Evolutionary conservation across 2,113 vertebrate genomes (phyloP).

Genomic region (Aphelocoma coerulescens): DNA sequence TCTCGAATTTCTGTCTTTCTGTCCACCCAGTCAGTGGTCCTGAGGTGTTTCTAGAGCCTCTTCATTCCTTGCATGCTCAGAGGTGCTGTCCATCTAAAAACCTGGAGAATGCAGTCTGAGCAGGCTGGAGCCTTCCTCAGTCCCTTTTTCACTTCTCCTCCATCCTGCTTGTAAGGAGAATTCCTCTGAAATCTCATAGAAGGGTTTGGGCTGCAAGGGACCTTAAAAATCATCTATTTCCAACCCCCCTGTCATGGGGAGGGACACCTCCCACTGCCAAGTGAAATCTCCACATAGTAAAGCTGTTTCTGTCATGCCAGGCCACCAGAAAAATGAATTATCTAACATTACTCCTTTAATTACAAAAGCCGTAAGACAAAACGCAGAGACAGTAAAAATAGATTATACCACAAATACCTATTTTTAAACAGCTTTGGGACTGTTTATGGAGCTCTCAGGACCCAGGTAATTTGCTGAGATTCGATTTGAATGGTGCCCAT

Average conservation of each 20-base stretch:
- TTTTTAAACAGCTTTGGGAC: slow-evolving; percentile 44
- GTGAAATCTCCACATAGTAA: neutral
- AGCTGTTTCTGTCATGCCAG: neutral
- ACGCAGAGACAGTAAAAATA: slow-evolving; percentile 47
- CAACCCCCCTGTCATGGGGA: neutral
- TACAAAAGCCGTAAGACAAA: slow-evolving; percentile 64
- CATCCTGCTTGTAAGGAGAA: neutral
- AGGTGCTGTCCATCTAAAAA: neutral
- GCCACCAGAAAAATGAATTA: slow-evolving; percentile 17
- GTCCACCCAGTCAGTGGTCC: neutral
- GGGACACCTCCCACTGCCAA: neutral
- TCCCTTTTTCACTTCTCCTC: neutral
- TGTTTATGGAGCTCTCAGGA: slow-evolving; percentile 48
- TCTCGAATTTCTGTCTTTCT: neutral
- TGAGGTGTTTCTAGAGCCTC: neutral
- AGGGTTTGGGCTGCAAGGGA: neutral
- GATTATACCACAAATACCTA: slow-evolving; percentile 56
- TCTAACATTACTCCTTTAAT: slow-evolving; percentile 65
- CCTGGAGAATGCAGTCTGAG: neutral
- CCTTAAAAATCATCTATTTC: neutral
- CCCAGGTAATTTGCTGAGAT: slow-evolving; percentile 57
- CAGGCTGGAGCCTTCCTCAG: neutral
- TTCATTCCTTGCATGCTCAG: neutral
- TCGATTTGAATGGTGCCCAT: slow-evolving; percentile 17
- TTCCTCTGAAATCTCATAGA: neutral